phyloP scores from a whole-genome alignment of 2,888 invertebrate genomes.

The Oxycera nigricornis region DNA sequence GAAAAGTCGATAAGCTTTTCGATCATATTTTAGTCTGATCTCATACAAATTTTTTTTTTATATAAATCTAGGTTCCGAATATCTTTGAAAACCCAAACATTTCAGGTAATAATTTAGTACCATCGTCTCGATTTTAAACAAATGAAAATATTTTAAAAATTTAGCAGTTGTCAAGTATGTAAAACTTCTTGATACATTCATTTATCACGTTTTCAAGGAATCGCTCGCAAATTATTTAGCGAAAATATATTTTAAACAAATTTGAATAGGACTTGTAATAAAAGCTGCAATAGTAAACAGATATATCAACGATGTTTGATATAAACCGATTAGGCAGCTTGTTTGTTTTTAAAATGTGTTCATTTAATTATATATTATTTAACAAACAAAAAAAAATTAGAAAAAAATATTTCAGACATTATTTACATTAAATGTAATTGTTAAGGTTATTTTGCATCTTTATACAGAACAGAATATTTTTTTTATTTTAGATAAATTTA shows the following conservation, averaged over 20 bases:
- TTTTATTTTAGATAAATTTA: slow-evolving; percentile 35
- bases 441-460: background rate
- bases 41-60: no score
- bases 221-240: background rate
- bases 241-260: background rate
- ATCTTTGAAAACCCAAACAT: no score
- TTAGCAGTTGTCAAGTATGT: no score
- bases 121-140: no score
- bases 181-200: no score
- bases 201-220: background rate
- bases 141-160: no score
- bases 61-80: no score
- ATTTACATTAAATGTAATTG: slow-evolving; percentile 23
- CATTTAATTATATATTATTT: slow-evolving; percentile 20
- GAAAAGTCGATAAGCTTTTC: no score
- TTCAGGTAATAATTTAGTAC: no score
- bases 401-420: slow-evolving; percentile 12
- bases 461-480: slow-evolving; percentile 10
- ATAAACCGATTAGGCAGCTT: slow-evolving; percentile 28
- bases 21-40: no score
- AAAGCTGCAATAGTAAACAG: background rate
- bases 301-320: background rate
- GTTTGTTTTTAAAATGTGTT: slow-evolving; percentile 24
- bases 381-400: slow-evolving; percentile 10
- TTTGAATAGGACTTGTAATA: background rate